Evolutionary conservation across 2,797 vertebrate genomes (phyloP).

Genomic region (Falco rusticolus): DNA sequence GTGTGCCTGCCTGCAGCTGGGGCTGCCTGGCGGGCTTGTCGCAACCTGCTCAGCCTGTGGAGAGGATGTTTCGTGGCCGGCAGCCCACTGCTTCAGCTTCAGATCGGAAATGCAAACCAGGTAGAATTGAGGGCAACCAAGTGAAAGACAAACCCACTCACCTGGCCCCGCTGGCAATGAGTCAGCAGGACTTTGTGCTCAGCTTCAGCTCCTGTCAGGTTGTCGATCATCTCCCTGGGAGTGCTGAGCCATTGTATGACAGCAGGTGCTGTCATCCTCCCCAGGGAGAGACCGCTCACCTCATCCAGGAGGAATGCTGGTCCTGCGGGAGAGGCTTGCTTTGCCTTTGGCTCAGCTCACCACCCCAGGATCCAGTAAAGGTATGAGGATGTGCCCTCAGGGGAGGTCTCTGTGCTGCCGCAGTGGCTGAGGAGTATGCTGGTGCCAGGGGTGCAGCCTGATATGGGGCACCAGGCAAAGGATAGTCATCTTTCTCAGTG

Average conservation of each 20-base stretch:
- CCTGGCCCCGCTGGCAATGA: not conserved
- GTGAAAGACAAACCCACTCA: not conserved
- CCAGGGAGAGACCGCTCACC: not conserved
- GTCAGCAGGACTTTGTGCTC: not conserved
- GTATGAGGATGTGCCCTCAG: not conserved
- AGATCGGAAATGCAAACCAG: not conserved
- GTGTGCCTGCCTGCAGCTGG: fast-evolving
- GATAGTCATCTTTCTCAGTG: fast-evolving
- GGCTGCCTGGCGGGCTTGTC: not conserved
- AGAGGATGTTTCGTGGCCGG: not conserved
- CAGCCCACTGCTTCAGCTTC: fast-evolving
- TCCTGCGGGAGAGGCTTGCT: not conserved
- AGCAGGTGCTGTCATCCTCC: not conserved
- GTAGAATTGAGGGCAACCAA: not conserved
- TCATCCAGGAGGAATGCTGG: not conserved
- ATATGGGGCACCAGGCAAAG: fast-evolving
- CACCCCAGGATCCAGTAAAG: not conserved
- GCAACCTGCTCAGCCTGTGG: fast-evolving
- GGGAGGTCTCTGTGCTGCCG: not conserved
- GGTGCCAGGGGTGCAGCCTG: not conserved
- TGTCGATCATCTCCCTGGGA: not conserved
- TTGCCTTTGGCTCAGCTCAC: not conserved
- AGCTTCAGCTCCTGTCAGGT: not conserved
- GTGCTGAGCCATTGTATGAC: not conserved
- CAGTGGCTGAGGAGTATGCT: not conserved